Evolutionary conservation across 2,797 vertebrate species (phyloP), one percentile per base, ranked within the genome.

Genomic region (Paratrypauchen microcephalus): DNA sequence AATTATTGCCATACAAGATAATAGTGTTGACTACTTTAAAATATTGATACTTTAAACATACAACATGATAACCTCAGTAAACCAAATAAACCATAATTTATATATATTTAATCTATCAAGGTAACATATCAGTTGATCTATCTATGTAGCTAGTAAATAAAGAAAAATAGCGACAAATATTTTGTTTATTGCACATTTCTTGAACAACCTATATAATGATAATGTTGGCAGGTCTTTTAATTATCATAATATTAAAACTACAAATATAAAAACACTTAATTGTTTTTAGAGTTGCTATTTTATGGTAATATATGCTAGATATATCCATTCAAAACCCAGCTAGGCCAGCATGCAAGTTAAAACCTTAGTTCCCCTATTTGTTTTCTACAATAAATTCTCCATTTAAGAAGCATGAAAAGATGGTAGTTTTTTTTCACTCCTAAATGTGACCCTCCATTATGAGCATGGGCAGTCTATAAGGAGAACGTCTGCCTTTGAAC

Each of bases 401-500:
- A 68, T 68, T 68, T 72, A 82, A 83, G 65, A 74, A 70, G 79
- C 76, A 78, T 57, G 73, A 83, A 68, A 72, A 67, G 26, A 54
- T 5, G 11, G 26, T 19, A 12, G 21, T 2, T 0, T 13, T 61
- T 61, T 59, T 21, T 4, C 32, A 61, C 8, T 11, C 19, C 9
- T 36, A 23, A 60, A n/a, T 23, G 7, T 62, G n/a, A 28, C 74
- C 81, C 70, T 82, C 30, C 56, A 45, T 72, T 78, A 82, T 69
- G 73, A 85, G 58, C 58, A 36, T 60, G 19, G 58, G 9, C 58
- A 16, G 28, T 36, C 58, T 32, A 12, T 60, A 58, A 58, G 56
- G 56, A 30, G 26, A 58, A 80, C 66, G 76, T 55, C 83, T 73
- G 69, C 80, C 80, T 81, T 61, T 73, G 71, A 73, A 81, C 74